phyloP scores from a whole-genome alignment of 2,888 invertebrate species.

The Dryobota labecula region DNA sequence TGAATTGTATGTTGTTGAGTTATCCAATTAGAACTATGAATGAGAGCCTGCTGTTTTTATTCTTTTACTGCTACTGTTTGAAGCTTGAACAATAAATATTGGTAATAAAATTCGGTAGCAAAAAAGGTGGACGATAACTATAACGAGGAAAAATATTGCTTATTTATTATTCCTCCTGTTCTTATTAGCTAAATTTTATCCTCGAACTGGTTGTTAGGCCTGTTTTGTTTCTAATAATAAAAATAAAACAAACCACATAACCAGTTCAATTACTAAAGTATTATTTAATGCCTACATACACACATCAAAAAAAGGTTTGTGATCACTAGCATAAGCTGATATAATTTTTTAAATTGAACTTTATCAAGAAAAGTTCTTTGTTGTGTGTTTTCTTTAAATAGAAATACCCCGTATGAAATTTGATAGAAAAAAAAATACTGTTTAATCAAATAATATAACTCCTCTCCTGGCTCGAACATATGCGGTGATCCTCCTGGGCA shows the following conservation, averaged over 20 bases:
- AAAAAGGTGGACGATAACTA: neutral
- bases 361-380: no score
- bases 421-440: no score
- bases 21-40: conserved; percentile 32
- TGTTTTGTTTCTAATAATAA: neutral
- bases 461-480: no score
- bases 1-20: conserved; percentile 46
- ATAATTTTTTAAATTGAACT: no score
- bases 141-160: neutral
- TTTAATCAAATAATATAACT: no score
- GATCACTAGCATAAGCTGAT: no score
- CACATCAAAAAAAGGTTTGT: no score
- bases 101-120: neutral
- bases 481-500: no score
- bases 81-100: neutral
- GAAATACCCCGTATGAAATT: no score
- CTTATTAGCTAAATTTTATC: conserved; percentile 2
- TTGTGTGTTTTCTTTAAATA: no score
- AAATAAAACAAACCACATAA: neutral
- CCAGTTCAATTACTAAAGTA: neutral
- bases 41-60: conserved; percentile 20
- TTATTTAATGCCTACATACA: no score
- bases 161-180: neutral
- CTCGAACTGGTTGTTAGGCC: neutral
- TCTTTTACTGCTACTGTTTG: conserved; percentile 24